Evolutionary conservation across 2,888 invertebrate species (phyloP), one percentile per base, ranked within the genome.

Genomic region (Apamea monoglypha): DNA sequence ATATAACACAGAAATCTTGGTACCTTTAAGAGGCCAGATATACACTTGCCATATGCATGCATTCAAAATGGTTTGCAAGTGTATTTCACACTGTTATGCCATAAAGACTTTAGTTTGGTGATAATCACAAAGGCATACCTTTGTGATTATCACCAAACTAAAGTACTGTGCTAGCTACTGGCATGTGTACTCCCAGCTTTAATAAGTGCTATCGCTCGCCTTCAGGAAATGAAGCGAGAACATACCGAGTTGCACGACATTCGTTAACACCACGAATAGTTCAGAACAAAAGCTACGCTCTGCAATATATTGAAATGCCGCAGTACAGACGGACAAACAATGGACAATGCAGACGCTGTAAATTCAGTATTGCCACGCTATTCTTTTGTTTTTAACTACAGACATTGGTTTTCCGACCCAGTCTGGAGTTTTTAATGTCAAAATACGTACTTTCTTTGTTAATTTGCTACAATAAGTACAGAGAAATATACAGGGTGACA

Each of bases 201-300:
- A 32, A 32, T 70, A 69, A 36, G 6, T 77, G 21, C n/a, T 47
- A 56, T 56, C 66, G n/a, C 12, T 80, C 16, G 44, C 12, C 32
- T 64, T 21, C 85, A 67, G 85, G 86, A 83, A 83, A 83, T 77
- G 18, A 83, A 77, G 32, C 16, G 66, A 29, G 21, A 74, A 73
- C 69, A 76, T 70, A 63, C 29, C 47, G 56, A 69, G 53, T n/a
- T 18, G 44, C 40, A 21, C n/a, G 21, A 36, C 68, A 76, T 56
- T 79, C 50, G 73, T 74, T 72, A 63, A 21, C 74, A 47, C 59
- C 16, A 40, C 74, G 50, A 63, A 44, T 71, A 18, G 74, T 36
- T 63, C 18, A 29, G 68, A 83, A 84, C 87, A 84, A 84, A 61
- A 56, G 84, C 36, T 6, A 40, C 36, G 63, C 72, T 18, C 29